phyloP scores from a whole-genome alignment of 2,797 vertebrate genomes.

The Leptodactylus fallax region DNA sequence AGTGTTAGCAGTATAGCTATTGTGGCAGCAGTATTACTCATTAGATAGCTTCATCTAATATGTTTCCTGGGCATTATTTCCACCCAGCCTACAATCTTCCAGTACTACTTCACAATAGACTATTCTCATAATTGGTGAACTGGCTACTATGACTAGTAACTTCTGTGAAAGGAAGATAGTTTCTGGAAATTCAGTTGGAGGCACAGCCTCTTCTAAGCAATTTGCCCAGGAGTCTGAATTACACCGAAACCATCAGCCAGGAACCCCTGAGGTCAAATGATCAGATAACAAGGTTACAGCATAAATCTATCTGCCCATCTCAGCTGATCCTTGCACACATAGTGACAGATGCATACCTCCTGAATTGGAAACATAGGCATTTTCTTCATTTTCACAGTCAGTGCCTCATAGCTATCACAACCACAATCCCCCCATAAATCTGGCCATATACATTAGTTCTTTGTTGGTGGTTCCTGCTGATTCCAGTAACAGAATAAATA shows the following conservation, averaged over 20 bases:
- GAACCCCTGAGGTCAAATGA: neutral
- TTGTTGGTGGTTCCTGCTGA: neutral
- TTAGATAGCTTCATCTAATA: neutral
- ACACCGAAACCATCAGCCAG: neutral
- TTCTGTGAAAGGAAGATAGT: neutral
- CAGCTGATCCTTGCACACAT: neutral
- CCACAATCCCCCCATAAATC: neutral
- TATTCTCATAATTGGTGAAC: too few relatives aligned
- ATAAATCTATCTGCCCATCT: neutral
- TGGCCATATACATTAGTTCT: neutral
- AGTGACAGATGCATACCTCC: neutral
- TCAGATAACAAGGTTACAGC: constrained; percentile 14
- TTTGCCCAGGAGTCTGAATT: neutral
- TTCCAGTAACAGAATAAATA: too few relatives aligned
- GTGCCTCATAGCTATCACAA: too few relatives aligned
- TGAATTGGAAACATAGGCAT: neutral
- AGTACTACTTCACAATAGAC: too few relatives aligned
- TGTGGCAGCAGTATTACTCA: neutral
- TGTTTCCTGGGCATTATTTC: neutral
- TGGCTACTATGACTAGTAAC: neutral
- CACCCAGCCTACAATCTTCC: too few relatives aligned
- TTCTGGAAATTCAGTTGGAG: neutral
- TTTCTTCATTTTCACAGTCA: neutral
- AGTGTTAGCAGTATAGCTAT: too few relatives aligned
- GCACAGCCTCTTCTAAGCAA: neutral